Evolutionary conservation across 2,797 vertebrate genomes (phyloP).

Genomic region (Gymnopithys bicolor): DNA sequence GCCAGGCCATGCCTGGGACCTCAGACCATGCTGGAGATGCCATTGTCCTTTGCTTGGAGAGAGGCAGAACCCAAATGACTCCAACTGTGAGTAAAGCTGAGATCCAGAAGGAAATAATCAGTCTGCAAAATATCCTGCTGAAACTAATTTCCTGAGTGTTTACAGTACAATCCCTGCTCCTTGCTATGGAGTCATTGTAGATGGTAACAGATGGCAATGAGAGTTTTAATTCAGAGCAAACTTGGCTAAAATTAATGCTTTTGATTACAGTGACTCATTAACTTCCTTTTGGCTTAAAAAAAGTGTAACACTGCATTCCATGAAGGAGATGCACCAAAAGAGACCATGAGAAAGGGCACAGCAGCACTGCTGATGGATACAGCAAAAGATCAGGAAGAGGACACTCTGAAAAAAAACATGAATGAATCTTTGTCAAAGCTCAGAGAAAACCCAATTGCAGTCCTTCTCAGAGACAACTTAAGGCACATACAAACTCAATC

Average conservation of each 20-base stretch:
- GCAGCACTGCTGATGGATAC: neutral
- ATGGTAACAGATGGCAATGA: conserved; percentile 61
- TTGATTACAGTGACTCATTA: conserved; percentile 65
- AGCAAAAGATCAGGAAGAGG: conserved; percentile 20
- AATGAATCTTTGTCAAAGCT: conserved; percentile 29
- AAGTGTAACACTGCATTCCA: neutral
- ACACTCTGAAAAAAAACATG: neutral
- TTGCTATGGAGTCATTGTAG: conserved; percentile 48
- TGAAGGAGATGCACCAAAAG: conserved; percentile 4
- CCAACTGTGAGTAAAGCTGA: conserved; percentile 28
- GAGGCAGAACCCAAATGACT: neutral
- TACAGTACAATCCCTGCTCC: conserved; percentile 38
- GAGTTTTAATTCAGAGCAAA: conserved; percentile 57
- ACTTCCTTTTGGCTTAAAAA: conserved; percentile 32
- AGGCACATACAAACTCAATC: conserved; percentile 33
- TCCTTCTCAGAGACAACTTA: neutral
- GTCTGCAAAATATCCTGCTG: conserved; percentile 52
- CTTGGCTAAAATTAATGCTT: conserved; percentile 64
- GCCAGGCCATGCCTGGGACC: neutral
- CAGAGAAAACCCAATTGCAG: neutral
- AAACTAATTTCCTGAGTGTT: conserved; percentile 65
- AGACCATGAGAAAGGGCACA: conserved; percentile 24
- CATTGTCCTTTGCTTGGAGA: neutral
- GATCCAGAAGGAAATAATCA: conserved; percentile 62
- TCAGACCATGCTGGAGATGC: neutral